Evolutionary conservation across 1,140 invertebrate species (phyloP).

Genomic region (Pseudomyrmex dendroicus): DNA sequence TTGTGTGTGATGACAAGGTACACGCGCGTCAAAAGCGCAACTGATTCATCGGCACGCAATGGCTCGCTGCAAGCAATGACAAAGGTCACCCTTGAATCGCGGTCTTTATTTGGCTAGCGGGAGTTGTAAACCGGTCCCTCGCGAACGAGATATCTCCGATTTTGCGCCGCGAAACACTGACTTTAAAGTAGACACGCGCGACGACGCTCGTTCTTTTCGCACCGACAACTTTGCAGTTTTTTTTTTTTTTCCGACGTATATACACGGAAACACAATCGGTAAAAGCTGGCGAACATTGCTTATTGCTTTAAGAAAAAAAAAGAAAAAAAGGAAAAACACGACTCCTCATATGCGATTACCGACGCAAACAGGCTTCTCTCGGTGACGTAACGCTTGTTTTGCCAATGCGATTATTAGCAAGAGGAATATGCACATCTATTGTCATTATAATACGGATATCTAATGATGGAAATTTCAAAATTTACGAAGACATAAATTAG

Average conservation of each 20-base stretch:
- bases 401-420: conserved; percentile 20
- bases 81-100: conserved; percentile 65
- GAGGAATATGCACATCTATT: not conserved
- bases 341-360: not conserved
- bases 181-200: too few relatives aligned
- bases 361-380: conserved; percentile 53
- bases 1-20: conserved; percentile 61
- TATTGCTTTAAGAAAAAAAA: not conserved
- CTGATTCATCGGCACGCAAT: conserved; percentile 67
- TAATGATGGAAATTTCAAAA: conserved; percentile 22
- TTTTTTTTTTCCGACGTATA: not conserved
- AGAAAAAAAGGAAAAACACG: not conserved
- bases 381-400: conserved; percentile 62
- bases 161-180: not conserved
- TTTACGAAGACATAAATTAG: conserved; percentile 9
- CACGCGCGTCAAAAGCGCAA: conserved; percentile 53
- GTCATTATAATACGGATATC: not conserved
- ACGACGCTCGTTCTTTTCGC: not conserved
- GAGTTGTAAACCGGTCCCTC: conserved; percentile 14
- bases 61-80: conserved; percentile 55
- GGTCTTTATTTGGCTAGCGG: conserved; percentile 25
- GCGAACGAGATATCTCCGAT: not conserved
- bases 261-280: not conserved
- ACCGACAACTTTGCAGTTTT: not conserved
- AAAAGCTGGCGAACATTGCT: not conserved